These are phyloP conservation scores for Cephus rjabovi DNA, from an alignment of 2,888 invertebrate species.

Conservation along the genomic window DNA sequence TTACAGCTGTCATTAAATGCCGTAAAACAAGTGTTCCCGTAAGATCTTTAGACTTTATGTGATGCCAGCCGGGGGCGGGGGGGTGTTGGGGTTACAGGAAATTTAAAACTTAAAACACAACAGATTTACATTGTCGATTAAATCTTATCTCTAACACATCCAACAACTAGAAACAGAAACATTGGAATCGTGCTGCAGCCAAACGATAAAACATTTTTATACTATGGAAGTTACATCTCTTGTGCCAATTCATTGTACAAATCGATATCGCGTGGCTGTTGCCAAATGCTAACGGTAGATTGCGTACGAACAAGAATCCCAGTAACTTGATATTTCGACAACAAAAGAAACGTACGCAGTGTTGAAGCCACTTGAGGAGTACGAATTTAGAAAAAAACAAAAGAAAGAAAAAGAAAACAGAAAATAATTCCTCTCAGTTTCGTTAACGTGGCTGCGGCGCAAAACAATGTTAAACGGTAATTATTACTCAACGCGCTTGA, in stretches of 20 bases:
- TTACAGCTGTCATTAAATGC: background rate
- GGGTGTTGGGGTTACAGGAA: background rate
- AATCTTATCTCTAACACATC: constrained; percentile 48
- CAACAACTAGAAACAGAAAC: constrained; percentile 53
- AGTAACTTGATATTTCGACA: background rate
- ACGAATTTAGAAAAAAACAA: background rate
- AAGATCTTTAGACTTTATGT: background rate
- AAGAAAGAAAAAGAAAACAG: constrained; percentile 6
- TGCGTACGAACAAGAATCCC: background rate
- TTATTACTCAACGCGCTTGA: constrained; percentile 38
- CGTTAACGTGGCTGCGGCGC: constrained; percentile 38
- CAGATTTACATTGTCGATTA: constrained; percentile 44
- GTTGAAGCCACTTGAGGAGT: background rate
- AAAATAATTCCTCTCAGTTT: constrained; percentile 10
- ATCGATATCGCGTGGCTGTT: background rate
- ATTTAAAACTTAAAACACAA: constrained; percentile 42
- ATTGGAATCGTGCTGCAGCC: constrained; percentile 47
- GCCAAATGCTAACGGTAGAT: background rate
- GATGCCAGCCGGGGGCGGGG: background rate
- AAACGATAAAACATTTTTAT: constrained; percentile 12
- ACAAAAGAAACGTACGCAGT: background rate
- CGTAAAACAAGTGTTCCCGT: background rate
- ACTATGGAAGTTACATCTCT: constrained; percentile 21
- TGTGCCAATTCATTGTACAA: constrained; percentile 11
- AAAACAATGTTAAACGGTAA: constrained; percentile 35